These are phyloP conservation scores for Euclidia mi DNA, from an alignment of 2,888 invertebrate species.

Conservation along the genomic window DNA sequence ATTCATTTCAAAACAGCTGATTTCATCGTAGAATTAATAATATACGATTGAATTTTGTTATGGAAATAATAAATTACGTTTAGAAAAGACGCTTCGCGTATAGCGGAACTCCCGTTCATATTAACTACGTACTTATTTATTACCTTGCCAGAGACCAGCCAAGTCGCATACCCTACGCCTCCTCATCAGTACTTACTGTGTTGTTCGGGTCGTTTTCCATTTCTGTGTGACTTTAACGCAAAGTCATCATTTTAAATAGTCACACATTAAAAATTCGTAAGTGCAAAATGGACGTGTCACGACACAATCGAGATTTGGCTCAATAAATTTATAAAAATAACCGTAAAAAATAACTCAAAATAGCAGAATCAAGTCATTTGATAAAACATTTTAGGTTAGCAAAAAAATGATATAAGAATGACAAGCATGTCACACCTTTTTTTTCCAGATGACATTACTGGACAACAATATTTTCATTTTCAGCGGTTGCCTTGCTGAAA, in stretches of 20 bases:
- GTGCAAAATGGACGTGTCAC: slow-evolving; percentile 73
- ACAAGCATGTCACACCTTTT: slow-evolving; percentile 89
- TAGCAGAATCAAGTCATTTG: slow-evolving; percentile 88
- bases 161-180: slow-evolving; percentile 9
- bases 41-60: neutral
- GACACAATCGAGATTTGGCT: slow-evolving; percentile 88
- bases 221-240: slow-evolving; percentile 80
- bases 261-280: slow-evolving; percentile 78
- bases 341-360: slow-evolving; percentile 86
- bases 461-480: slow-evolving; percentile 88
- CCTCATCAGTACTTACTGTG: slow-evolving; percentile 80
- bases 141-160: neutral
- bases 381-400: slow-evolving; percentile 90
- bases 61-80: neutral
- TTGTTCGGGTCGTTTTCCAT: slow-evolving; percentile 89
- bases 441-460: slow-evolving; percentile 88
- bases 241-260: slow-evolving; percentile 84
- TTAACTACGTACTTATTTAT: slow-evolving; percentile 2
- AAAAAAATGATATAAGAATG: slow-evolving; percentile 88
- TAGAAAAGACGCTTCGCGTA: neutral
- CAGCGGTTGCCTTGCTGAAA: slow-evolving; percentile 81
- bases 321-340: slow-evolving; percentile 86
- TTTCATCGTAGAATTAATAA: too few relatives aligned
- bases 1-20: too few relatives aligned
- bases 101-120: neutral